A percentile compares a stretch with the other conserved stretches of the same genome.
Evolutionary conservation across 2,113 vertebrate species (phyloP).

Genomic region (Egretta garzetta): DNA sequence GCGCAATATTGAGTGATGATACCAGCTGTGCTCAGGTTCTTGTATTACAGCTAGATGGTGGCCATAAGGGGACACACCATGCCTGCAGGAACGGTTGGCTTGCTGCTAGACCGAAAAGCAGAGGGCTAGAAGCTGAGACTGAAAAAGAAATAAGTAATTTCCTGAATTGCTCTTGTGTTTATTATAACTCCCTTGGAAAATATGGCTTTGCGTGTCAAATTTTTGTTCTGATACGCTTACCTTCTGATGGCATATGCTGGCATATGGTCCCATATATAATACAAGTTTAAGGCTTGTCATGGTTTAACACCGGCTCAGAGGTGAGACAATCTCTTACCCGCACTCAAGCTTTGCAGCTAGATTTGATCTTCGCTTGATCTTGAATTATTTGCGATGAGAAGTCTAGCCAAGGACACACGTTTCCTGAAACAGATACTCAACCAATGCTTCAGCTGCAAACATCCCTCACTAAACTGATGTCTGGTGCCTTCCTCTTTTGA

Average conservation of each 20-base stretch:
- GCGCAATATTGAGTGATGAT: neutral
- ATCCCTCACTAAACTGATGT: neutral
- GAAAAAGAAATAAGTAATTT: neutral
- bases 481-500: neutral
- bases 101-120: neutral
- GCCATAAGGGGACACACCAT: neutral
- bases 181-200: neutral
- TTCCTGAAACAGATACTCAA: neutral
- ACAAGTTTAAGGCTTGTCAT: neutral
- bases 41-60: neutral
- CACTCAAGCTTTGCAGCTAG: neutral
- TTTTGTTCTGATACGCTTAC: neutral
- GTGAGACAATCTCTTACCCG: neutral
- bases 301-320: neutral
- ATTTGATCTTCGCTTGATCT: neutral
- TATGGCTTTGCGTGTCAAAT: neutral
- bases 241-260: neutral
- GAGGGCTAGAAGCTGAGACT: neutral
- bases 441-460: neutral
- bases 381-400: neutral
- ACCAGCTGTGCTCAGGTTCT: constrained; percentile 22
- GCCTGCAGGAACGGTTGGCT: neutral
- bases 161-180: neutral
- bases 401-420: neutral
- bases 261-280: neutral